phyloP scores from a whole-genome alignment of 1,140 invertebrate species.

The Sycophila sp. region DNA sequence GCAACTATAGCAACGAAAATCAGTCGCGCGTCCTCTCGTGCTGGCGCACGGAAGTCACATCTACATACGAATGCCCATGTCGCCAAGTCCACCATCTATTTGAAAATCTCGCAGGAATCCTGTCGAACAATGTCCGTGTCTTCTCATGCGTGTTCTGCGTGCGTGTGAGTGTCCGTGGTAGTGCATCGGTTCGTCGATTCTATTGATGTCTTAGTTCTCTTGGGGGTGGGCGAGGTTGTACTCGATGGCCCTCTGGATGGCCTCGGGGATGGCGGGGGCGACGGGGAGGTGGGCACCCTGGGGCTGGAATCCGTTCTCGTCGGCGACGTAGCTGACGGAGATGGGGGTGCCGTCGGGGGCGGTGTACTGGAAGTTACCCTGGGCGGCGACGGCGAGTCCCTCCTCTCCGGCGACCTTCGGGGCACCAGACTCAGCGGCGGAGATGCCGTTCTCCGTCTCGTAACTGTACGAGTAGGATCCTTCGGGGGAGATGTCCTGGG shows the following conservation, averaged over 20 bases:
- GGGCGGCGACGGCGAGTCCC: constrained; percentile 56
- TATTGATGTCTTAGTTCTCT: no score
- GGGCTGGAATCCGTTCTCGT: constrained; percentile 71
- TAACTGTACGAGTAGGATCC: constrained; percentile 64
- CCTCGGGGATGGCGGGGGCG: constrained; percentile 60
- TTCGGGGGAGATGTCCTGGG: constrained; percentile 55
- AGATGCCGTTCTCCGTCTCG: constrained; percentile 74
- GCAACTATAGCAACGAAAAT: no score
- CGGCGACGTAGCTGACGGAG: constrained; percentile 67
- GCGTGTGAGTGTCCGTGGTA: no score
- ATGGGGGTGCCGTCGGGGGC: constrained; percentile 68
- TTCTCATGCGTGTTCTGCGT: no score
- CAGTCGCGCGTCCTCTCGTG: no score
- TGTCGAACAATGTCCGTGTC: no score
- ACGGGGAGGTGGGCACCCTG: constrained; percentile 67
- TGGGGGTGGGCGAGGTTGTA: constrained; percentile 56
- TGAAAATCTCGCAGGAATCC: no score
- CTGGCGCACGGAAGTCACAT: no score
- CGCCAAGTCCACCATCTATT: no score
- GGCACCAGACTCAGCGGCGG: constrained; percentile 36
- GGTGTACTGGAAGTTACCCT: constrained; percentile 68
- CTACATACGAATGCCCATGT: no score
- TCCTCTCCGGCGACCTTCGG: not conserved
- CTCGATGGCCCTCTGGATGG: constrained; percentile 62
- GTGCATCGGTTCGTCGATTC: no score